Evolutionary conservation across 2,888 invertebrate genomes (phyloP), one percentile per base, ranked within the genome.

Genomic region (Morpho deidamia): DNA sequence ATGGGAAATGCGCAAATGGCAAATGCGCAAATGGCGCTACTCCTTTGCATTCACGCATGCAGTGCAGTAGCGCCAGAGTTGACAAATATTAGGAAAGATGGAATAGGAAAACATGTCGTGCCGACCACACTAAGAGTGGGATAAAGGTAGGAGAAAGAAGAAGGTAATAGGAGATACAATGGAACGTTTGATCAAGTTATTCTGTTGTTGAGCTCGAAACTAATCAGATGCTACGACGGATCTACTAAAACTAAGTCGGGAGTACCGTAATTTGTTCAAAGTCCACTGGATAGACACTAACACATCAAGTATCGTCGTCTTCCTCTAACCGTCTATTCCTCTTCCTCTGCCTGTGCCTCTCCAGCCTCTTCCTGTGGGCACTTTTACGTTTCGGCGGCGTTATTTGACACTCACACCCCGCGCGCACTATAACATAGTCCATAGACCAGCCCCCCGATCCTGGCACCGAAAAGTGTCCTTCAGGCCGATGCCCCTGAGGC

Each of bases 351-450:
- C 83, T 74, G 72, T 88, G 83, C 57, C 83, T 66, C 65, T 80
- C 74, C 51, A 63, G 60, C 35, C 74, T 65, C 54, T 75, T 78
- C 58, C 71, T 69, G 58, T 74, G 75, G 41, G 70, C 65, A 39
- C 70, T 68, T 63, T 90, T 91, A 66, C 86, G 84, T 71, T 89
- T 91, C 60, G 88, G 87, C 39, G 93, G 92, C 70, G 87, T 90
- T 59, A 96, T 91, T 76, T 95, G 94, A 83, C 97, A 97, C 71
- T 95, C 93, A 84, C 97, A 97, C 39, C 96, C 97, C 65, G 95
- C 95, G 55, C 96, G 91, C 59, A 97, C 93, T 68, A 91, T 90
- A 68, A 97, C 95, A 83, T 96, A 95, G 87, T 96, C 96, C 82
- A 96, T 88, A 59, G 94, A 93, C 93, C 95, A 96, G 52, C 91